Evolutionary conservation across 2,888 invertebrate species (phyloP), one percentile per base, ranked within the genome.

Genomic region (Caenorhabditis japonica): DNA sequence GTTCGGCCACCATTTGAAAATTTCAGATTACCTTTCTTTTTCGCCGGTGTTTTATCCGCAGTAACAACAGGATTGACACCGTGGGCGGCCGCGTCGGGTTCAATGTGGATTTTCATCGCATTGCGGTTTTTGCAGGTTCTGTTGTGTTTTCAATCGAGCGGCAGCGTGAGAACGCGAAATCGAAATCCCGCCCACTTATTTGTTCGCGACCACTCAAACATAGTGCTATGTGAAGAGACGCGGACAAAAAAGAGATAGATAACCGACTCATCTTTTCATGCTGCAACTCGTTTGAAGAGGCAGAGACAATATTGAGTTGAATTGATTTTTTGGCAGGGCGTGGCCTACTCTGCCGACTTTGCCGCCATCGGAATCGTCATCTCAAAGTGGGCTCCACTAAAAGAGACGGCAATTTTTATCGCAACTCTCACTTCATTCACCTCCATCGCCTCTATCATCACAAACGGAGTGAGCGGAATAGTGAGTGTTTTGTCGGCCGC

Each of bases 331-430:
- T n/a, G n/a, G n/a, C 58, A 79, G 73, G 80, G 80, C 12, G 43
- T 79, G 10, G 71, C 78, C 10, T 80, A 79, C 38, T 59, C 80
- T 0, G 80, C 80, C 4, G 76, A 80, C 38, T 80, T 80, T 36
- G 80, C 80, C 13, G 78, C 80, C 19, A 81, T 81, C 51, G 81
- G 81, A 33, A 62, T 81, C 30, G 70, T 81, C 0, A 69, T 70
- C 23, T 73, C 74, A 3, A 64, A 83, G 49, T 84, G 84, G 84
- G 84, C 84, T 0, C 80, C 83, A 4, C 68, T 84, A 0, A 36
- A 58, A 13, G 82, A 84, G 46, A 80, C 81, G 17, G 83, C 79
- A 0, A 75, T 83, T n/a, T 84, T 84, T 70, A 79, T 84, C 34
- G 71, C 79, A 2, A 60, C 79, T 10, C 62, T 84, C 12, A 84